Evolutionary conservation across 2,888 invertebrate genomes (phyloP), one percentile per base, ranked within the genome.

Genomic region (Macroteleia sp.): DNA sequence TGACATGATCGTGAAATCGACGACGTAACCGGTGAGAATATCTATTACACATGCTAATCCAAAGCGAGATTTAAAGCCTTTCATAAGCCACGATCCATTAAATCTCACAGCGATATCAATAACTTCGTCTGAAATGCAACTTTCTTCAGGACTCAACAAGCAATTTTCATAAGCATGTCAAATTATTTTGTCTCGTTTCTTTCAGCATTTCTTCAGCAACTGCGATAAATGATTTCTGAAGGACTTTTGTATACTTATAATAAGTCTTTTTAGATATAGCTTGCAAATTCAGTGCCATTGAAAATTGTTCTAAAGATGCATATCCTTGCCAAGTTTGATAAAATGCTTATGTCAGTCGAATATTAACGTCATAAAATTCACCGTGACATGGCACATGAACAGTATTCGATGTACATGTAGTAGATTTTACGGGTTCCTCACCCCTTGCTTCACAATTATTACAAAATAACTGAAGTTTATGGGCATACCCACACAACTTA

Each of bases 1-100:
- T 9, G 46, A 48, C 48, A 46, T 36, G 10, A 46, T 22, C 8
- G 10, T 17, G 10, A 25, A 61, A 20, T 61, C 61, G 5, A 61
- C 12, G 0, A 48, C 48, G 25, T 61, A 48, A 3, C 48, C 61
- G 3, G 25, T 46, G 8, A 34, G 25, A n/a, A 57, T 10, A 42
- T 57, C 57, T 1, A 57, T 57, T 9, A 56, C 30, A 30, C 52
- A 52, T 19, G 52, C 52, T 5, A 52, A 10, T 3, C 52, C 52
- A 12, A 20, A 52, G 1, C 8, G 9, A 17, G 52, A 52, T 20
- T 34, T 52, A 17, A 12, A 52, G 3, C 52, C 20, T 20, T 20
- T 39, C 1, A 36, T 41, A 1, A 16, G 22, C 56, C 56, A 56
- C 14, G 56, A 41, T 1, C 41, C 56, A 56, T 56, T 22, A 28